These are phyloP conservation scores for Sphinx pinastri DNA, from an alignment of 2,888 invertebrate species.

Conservation along the genomic window DNA sequence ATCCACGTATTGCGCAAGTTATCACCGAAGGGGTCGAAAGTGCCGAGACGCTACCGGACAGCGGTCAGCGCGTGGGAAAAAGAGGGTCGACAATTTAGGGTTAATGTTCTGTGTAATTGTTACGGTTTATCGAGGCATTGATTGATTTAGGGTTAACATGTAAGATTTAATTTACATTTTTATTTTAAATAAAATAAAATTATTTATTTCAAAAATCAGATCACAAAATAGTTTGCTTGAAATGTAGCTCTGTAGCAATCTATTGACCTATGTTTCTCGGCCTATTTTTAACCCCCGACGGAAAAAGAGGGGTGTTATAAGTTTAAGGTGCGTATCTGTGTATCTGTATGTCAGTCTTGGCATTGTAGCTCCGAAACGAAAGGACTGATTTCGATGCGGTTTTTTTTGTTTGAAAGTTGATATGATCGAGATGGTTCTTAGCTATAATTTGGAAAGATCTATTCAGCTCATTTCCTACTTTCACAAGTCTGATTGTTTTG, in stretches of 20 bases:
- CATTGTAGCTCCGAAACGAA: no score
- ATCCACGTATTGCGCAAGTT: slow-evolving; percentile 39
- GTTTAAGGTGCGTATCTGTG: no score
- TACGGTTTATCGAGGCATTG: slow-evolving; percentile 21
- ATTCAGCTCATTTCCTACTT: no score
- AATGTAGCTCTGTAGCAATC: neutral
- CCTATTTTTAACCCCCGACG: no score
- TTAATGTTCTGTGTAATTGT: slow-evolving; percentile 27
- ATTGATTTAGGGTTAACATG: slow-evolving; percentile 26
- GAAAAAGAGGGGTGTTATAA: no score
- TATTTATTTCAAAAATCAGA: neutral
- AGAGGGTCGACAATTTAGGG: slow-evolving; percentile 34
- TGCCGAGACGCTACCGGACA: slow-evolving; percentile 47
- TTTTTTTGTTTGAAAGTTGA: no score
- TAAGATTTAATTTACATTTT: neutral
- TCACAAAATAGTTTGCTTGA: neutral
- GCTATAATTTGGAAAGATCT: no score
- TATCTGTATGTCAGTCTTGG: no score
- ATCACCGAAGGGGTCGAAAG: slow-evolving; percentile 42
- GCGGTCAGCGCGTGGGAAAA: slow-evolving; percentile 52
- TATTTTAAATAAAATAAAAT: neutral
- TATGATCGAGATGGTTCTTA: no score
- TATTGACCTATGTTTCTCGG: no score
- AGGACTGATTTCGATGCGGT: no score
- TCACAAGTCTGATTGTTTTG: no score